Evolutionary conservation across 1,140 invertebrate genomes (phyloP).

Genomic region (Meteorus sp.): DNA sequence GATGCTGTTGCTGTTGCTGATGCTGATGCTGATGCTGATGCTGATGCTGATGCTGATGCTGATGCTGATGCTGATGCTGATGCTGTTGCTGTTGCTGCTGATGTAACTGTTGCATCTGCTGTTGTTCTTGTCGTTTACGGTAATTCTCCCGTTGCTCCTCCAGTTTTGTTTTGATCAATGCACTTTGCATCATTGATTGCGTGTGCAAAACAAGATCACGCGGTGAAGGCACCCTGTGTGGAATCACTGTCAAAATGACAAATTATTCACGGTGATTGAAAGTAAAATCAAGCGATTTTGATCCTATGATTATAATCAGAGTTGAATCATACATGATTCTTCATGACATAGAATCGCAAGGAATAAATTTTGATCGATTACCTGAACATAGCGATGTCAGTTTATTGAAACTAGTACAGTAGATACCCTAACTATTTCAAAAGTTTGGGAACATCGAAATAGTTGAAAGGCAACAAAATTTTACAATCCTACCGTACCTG

Average conservation of each 20-base stretch:
- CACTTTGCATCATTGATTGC: slow-evolving; percentile 80
- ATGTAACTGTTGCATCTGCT: slow-evolving; percentile 38
- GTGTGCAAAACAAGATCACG: slow-evolving; percentile 80
- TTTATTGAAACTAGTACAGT: too few relatives aligned
- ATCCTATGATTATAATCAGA: too few relatives aligned
- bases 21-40: slow-evolving; percentile 17
- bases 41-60: slow-evolving; percentile 57
- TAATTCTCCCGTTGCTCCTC: slow-evolving; percentile 84
- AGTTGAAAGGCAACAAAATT: too few relatives aligned
- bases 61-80: slow-evolving; percentile 73
- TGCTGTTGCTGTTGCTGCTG: slow-evolving; percentile 37
- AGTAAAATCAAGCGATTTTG: too few relatives aligned
- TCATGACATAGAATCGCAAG: too few relatives aligned
- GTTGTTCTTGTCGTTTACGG: slow-evolving; percentile 74
- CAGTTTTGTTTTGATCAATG: slow-evolving; percentile 82
- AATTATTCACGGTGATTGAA: too few relatives aligned
- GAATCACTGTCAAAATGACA: slow-evolving; percentile 58
- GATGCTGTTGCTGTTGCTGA: slow-evolving; percentile 38
- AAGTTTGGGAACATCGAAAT: too few relatives aligned
- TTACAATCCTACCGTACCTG: too few relatives aligned
- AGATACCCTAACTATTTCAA: too few relatives aligned
- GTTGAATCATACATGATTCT: too few relatives aligned
- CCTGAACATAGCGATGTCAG: too few relatives aligned
- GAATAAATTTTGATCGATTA: too few relatives aligned
- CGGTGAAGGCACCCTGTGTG: slow-evolving; percentile 77